Evolutionary conservation across 2,113 vertebrate genomes (phyloP).

Genomic region (Hippocampus mohnikei): DNA sequence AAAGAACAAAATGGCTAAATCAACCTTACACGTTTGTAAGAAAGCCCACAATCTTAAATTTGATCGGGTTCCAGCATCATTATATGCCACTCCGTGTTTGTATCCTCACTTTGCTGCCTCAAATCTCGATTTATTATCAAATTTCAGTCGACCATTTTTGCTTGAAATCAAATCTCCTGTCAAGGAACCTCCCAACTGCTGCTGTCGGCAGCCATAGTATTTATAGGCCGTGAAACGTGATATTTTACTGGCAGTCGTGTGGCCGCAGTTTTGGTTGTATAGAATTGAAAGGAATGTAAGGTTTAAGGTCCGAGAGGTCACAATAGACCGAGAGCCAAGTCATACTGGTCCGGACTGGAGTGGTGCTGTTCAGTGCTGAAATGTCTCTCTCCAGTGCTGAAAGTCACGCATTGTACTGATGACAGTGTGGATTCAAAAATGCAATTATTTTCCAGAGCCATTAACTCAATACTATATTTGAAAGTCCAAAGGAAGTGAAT

Average conservation of each 20-base stretch:
- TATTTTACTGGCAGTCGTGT: slow-evolving; percentile 11
- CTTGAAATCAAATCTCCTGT: slow-evolving; percentile 3
- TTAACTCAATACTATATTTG: slow-evolving; percentile 22
- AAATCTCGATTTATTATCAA: not conserved
- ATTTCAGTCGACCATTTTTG: not conserved
- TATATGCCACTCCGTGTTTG: not conserved
- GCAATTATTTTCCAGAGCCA: not conserved
- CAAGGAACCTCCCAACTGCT: slow-evolving; percentile 31
- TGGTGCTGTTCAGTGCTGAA: slow-evolving; percentile 67
- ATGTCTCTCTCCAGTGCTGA: slow-evolving; percentile 58
- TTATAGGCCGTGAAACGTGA: slow-evolving; percentile 32
- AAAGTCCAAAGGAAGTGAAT: slow-evolving; percentile 23
- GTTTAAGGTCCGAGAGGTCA: not conserved
- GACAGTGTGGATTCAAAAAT: slow-evolving; percentile 1
- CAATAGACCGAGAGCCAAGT: slow-evolving; percentile 11
- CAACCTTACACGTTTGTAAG: not conserved
- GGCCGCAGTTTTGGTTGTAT: not conserved
- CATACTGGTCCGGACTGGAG: slow-evolving; percentile 12
- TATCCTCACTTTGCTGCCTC: too few relatives aligned
- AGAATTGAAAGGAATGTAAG: not conserved
- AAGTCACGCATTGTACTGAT: slow-evolving; percentile 20
- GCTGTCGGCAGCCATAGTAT: slow-evolving; percentile 24
- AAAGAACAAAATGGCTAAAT: not conserved
- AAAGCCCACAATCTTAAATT: not conserved
- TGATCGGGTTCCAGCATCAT: not conserved